Base-by-base conservation (phyloP, 2,888 invertebrate genomes). In the Drymonia ruficornis region DNA sequence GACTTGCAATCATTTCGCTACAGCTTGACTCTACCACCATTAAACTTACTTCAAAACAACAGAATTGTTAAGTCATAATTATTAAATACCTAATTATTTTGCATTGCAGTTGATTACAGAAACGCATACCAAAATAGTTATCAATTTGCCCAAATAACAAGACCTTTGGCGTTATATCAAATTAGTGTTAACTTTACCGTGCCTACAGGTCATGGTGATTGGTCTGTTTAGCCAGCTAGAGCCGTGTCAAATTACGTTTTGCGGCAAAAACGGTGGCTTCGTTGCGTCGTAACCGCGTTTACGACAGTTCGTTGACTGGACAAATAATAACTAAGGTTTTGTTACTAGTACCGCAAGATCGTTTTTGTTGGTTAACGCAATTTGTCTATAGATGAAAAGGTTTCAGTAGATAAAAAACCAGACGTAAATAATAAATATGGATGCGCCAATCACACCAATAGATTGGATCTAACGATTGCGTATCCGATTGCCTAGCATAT, bases 251-350 rank as follows among this genome's bases (percentile, higher is more conserved):
- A 80, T 85, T 83, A 82, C 78, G 72, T 70, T 72, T 70, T 71
- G 75, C 59, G 66, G 76, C 80, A 80, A 80, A 84, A 85, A 80
- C 72, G 52, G 70, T 67, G 76, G 69, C 71, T 74, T 67, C 59
- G 68, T 67, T 76, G 78, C 74, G 71, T 72, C 61, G 72, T 67
- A 16, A 46, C 31, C 31, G 68, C 71, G 58, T 65, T 84, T 84
- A 74, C 80, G 66, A 78, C 78, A 85, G 82, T 78, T 86, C 84
- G 74, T 71, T 74, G 84, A 84, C 78, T 73, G 70, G 65, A 56
- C 57, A 61, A 72, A 79, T 72, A 77, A 78, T 77, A 76, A 77
- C 74, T 74, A 70, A 64, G 47, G 62, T 69, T 68, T 71, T 62
- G 68, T 71, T 68, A 69, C 46, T 55, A 60, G 59, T 51, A 60